phyloP scores from a whole-genome alignment of 1,140 invertebrate genomes.

The Drosophila prosaltans region DNA sequence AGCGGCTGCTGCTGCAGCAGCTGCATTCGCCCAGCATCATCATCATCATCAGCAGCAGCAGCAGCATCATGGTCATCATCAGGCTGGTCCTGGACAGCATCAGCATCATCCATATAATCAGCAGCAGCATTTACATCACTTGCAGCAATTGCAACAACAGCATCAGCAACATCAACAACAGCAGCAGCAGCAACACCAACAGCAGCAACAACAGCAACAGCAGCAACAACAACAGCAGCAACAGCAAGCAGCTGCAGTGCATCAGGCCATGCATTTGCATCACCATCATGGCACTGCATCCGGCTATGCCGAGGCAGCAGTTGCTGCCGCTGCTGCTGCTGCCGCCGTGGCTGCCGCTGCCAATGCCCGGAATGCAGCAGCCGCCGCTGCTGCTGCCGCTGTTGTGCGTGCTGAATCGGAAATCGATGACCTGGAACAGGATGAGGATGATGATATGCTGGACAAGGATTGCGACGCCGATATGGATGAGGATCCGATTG shows the following conservation, averaged over 20 bases:
- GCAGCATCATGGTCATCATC: conserved; percentile 25
- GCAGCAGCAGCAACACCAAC: conserved; percentile 63
- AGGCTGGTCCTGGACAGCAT: conserved; percentile 35
- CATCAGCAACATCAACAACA: conserved; percentile 60
- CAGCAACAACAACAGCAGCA: conserved; percentile 62
- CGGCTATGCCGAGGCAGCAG: conserved; percentile 69
- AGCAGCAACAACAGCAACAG: conserved; percentile 46
- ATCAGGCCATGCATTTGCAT: conserved; percentile 61
- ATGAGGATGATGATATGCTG: conserved; percentile 48
- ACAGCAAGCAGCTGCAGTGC: conserved; percentile 62
- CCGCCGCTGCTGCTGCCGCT: conserved; percentile 57
- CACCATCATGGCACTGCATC: conserved; percentile 54
- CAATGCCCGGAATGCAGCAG: conserved; percentile 58
- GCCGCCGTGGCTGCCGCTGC: conserved; percentile 68
- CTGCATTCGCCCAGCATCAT: conserved; percentile 49
- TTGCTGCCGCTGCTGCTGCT: conserved; percentile 67
- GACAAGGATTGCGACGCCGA: conserved; percentile 52
- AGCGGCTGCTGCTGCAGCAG: conserved; percentile 37
- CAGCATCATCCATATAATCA: conserved; percentile 78
- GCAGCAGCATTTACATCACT: conserved; percentile 75
- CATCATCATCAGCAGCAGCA: conserved; percentile 35
- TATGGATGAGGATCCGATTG: conserved; percentile 22
- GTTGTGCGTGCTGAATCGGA: conserved; percentile 58
- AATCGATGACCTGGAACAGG: conserved; percentile 52
- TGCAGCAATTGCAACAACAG: conserved; percentile 70